Evolutionary conservation across 2,797 vertebrate genomes (phyloP).

Genomic region (Tolypeutes matacus): DNA sequence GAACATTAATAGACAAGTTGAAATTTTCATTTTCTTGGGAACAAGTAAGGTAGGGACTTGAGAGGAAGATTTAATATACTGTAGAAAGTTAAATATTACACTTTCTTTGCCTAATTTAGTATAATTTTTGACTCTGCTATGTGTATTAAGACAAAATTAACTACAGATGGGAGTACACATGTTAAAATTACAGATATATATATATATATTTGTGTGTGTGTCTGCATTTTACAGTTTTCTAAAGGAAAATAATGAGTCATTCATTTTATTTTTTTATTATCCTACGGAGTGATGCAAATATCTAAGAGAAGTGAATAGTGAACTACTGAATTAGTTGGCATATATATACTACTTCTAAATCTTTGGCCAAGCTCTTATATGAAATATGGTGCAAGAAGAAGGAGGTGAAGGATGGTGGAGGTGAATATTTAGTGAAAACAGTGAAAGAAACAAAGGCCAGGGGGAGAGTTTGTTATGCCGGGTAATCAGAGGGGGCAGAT

Average conservation of each 20-base stretch:
- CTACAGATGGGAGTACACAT: neutral
- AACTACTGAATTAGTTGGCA: neutral
- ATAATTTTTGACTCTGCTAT: neutral
- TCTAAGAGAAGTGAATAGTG: neutral
- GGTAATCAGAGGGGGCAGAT: neutral
- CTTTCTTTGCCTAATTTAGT: conserved; percentile 11
- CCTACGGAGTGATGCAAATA: neutral
- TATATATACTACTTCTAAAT: neutral
- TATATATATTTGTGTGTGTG: neutral
- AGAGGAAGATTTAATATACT: neutral
- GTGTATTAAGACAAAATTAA: conserved; percentile 35
- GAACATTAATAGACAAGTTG: neutral
- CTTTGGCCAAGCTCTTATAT: conserved; percentile 26
- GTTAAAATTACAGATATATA: neutral
- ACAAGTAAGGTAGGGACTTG: conserved; percentile 2
- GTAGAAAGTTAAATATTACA: neutral
- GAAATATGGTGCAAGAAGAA: neutral
- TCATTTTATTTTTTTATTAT: neutral
- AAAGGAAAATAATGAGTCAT: conserved; percentile 23
- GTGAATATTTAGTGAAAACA: neutral
- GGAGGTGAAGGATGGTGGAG: neutral
- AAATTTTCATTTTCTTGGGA: neutral
- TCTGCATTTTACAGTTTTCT: neutral
- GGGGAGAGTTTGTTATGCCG: neutral
- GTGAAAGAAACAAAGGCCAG: neutral